Evolutionary conservation across 1,140 invertebrate genomes (phyloP).

Genomic region (Cydia strobilella): DNA sequence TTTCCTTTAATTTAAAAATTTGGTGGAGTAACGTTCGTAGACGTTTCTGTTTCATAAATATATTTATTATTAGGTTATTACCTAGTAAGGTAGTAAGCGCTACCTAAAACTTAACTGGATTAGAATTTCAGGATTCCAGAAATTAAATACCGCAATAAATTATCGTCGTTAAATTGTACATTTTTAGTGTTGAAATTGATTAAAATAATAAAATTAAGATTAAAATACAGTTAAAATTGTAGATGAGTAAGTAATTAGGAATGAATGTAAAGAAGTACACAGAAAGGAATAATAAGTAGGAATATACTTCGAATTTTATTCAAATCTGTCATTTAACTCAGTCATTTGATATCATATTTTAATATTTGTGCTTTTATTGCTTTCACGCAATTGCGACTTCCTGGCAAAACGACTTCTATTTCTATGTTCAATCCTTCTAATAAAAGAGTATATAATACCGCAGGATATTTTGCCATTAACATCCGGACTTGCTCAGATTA

Average conservation of each 20-base stretch:
- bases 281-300: background rate
- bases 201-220: no score
- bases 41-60: no score
- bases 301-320: background rate
- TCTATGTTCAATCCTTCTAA: background rate
- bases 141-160: background rate
- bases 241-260: no score
- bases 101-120: background rate
- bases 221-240: no score
- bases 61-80: no score
- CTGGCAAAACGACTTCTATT: background rate
- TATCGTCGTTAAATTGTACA: no score
- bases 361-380: background rate
- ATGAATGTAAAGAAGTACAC: background rate
- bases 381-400: background rate
- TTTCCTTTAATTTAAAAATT: no score
- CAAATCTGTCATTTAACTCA: background rate
- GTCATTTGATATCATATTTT: background rate
- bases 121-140: background rate
- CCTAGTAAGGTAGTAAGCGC: no score
- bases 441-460: background rate
- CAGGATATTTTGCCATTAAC: conserved; percentile 12
- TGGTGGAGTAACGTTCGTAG: no score
- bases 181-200: no score
- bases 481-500: background rate